phyloP scores from a whole-genome alignment of 2,797 vertebrate genomes.

The Halcyon leucocephala region DNA sequence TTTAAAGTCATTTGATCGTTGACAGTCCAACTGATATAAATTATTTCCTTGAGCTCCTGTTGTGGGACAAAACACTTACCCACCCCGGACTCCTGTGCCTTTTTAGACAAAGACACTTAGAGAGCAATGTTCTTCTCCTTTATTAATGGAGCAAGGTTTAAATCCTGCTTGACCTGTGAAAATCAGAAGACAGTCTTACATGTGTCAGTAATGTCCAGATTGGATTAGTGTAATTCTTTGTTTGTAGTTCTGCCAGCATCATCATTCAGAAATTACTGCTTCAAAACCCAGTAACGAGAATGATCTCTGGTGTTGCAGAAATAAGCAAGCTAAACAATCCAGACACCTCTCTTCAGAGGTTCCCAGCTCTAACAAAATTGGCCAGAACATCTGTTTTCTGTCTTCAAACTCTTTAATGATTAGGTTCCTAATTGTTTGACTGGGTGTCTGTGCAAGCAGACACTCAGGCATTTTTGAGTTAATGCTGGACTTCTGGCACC shows the following conservation, averaged over 20 bases:
- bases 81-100: not conserved
- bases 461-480: not conserved
- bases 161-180: constrained; percentile 66
- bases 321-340: constrained; percentile 40
- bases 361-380: constrained; percentile 45
- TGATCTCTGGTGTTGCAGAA: constrained; percentile 47
- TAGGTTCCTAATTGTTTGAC: constrained; percentile 45
- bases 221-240: constrained; percentile 68
- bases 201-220: constrained; percentile 34
- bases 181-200: constrained; percentile 38
- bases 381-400: constrained; percentile 63
- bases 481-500: constrained; percentile 13
- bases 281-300: constrained; percentile 31
- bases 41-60: not conserved
- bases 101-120: not conserved
- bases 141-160: constrained; percentile 12
- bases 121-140: not conserved
- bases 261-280: constrained; percentile 45
- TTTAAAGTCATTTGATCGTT: not conserved
- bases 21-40: not conserved
- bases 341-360: constrained; percentile 31
- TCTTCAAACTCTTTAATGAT: constrained; percentile 53
- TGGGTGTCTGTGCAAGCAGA: not conserved
- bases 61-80: not conserved
- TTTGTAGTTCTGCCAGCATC: constrained; percentile 68